Evolutionary conservation across 2,888 invertebrate genomes (phyloP), one percentile per base, ranked within the genome.

Genomic region (Pachliopta kotzebuea): DNA sequence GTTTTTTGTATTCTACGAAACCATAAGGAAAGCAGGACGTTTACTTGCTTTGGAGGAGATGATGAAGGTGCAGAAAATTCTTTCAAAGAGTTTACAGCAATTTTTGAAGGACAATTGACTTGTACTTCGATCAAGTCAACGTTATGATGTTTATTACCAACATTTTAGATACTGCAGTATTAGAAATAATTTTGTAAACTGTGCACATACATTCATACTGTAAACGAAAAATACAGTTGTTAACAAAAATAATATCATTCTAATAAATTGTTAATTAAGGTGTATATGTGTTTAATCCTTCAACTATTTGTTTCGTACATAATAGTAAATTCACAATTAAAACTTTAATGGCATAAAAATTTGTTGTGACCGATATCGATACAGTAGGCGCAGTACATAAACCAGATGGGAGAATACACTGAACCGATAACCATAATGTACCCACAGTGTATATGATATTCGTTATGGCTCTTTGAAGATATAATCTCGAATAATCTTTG

Each of bases 391-490:
- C 17, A n/a, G 49, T 49, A 45, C 58, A 63, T 58, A 63, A 63
- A 63, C 58, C 57, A 58, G 17, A 58, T 45, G 8, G 18, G 52
- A 50, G 49, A 37, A 63, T 18, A 37, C 4, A 20, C 24, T 26
- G 57, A 63, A 45, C 52, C 26, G 0, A 58, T 58, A 54, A 42
- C 58, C 54, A 54, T 37, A 57, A 37, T n/a, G 49, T 21, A 18
- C 24, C 14, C 17, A 37, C 53, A 14, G 20, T 53, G 37, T 17
- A n/a, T n/a, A 14, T 37, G 37, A 37, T 37, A 37, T 37, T 65
- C 75, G 78, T 79, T 77, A 80, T 75, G 73, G 73, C 79, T 81
- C 76, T 76, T 77, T 71, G 70, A 64, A 72, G 80, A 81, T 78
- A 78, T 64, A 70, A 78, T 81, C 76, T 76, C 74, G 71, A 73